These are phyloP conservation scores for Dipodomys spectabilis DNA, from an alignment of 2,113 vertebrate genomes.

Conservation along the genomic window DNA sequence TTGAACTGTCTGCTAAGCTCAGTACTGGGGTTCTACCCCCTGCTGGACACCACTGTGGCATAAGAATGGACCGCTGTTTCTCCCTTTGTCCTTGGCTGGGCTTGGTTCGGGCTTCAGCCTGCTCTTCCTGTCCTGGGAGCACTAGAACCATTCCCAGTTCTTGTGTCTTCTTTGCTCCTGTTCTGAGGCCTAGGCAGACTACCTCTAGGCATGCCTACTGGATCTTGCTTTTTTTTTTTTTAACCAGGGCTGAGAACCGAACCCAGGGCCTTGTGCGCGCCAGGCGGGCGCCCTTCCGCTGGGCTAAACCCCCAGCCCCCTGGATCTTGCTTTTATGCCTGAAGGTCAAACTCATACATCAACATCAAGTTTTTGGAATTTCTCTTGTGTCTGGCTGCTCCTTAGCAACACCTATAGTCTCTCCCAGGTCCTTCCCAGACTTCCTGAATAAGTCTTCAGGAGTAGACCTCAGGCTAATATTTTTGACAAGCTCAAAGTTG, in stretches of 20 bases:
- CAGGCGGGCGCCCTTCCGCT: too few relatives aligned
- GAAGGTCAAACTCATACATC: not conserved
- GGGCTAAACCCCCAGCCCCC: too few relatives aligned
- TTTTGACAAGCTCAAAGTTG: not conserved
- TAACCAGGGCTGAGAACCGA: too few relatives aligned
- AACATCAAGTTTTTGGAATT: not conserved
- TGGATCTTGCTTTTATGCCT: not conserved
- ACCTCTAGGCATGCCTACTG: accelerated
- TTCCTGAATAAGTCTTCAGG: not conserved
- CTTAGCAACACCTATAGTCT: not conserved
- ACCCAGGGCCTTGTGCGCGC: too few relatives aligned
- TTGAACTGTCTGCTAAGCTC: not conserved
- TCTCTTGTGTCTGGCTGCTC: not conserved
- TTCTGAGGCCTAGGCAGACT: not conserved
- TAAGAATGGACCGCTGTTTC: too few relatives aligned
- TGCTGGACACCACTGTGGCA: not conserved
- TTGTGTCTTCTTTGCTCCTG: not conserved
- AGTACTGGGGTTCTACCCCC: not conserved
- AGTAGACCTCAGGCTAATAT: not conserved
- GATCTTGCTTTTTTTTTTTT: not conserved
- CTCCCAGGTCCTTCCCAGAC: too few relatives aligned
- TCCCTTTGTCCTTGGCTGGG: too few relatives aligned
- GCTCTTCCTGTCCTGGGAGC: too few relatives aligned
- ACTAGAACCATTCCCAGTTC: too few relatives aligned
- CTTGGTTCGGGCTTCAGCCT: too few relatives aligned